Evolutionary conservation across 2,888 invertebrate species (phyloP).

Genomic region (Phortica magna): DNA sequence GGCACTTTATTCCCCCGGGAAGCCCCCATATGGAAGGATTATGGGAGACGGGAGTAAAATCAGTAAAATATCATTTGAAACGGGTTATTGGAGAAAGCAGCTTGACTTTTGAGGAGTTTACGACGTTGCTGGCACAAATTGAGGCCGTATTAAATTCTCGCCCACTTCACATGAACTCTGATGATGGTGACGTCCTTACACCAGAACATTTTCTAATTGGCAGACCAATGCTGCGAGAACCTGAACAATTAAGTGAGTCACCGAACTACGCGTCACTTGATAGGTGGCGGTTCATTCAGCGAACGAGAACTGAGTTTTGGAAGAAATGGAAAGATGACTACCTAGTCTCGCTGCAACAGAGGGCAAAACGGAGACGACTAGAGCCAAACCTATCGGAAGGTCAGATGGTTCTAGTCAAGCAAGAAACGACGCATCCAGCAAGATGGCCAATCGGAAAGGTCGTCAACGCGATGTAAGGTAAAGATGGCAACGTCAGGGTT

Average conservation of each 20-base stretch:
- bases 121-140: conserved; percentile 4
- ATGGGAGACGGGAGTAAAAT: conserved; percentile 23
- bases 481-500: no score
- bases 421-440: no score
- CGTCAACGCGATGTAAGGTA: no score
- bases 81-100: neutral
- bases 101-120: conserved; percentile 13
- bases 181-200: no score
- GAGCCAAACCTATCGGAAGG: neutral
- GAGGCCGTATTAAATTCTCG: conserved; percentile 4
- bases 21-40: conserved; percentile 8
- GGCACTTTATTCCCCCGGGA: conserved; percentile 12
- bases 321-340: conserved; percentile 25
- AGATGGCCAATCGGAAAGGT: no score
- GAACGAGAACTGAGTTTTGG: no score
- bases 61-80: conserved; percentile 10
- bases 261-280: no score
- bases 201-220: conserved; percentile 20
- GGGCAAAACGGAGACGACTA: conserved; percentile 13
- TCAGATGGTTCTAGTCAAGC: neutral
- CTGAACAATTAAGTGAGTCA: neutral
- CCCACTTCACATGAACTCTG: no score
- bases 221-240: neutral
- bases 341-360: conserved; percentile 1
- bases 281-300: no score